phyloP scores from a whole-genome alignment of 2,888 invertebrate genomes.

The Tiliacea aurago region DNA sequence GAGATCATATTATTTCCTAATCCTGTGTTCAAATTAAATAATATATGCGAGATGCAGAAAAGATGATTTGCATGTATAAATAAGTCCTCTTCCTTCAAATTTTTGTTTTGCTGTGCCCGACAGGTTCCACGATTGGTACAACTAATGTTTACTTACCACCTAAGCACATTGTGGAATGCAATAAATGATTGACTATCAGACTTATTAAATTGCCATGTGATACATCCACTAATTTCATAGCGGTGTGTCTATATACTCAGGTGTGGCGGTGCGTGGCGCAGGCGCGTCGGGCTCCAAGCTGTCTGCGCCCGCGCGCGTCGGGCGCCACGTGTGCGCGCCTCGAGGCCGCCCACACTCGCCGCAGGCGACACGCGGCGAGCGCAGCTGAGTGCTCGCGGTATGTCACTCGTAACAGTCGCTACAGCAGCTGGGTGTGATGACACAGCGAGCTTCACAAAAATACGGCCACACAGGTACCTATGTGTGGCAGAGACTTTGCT shows the following conservation, averaged over 20 bases:
- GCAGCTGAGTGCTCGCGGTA: neutral
- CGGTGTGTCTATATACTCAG: neutral
- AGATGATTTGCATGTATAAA: no score
- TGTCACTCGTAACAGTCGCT: neutral
- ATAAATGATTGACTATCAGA: no score
- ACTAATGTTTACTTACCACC: no score
- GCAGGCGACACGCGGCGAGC: conserved; percentile 4
- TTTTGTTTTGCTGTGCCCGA: no score
- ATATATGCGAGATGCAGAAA: neutral
- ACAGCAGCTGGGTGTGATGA: neutral
- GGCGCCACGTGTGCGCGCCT: conserved; percentile 17
- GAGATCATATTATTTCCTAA: neutral
- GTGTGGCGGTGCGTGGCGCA: neutral
- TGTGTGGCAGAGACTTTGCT: no score
- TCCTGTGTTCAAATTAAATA: neutral
- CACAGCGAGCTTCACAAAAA: neutral
- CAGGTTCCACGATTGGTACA: no score
- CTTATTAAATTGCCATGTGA: neutral
- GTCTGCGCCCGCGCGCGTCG: conserved; percentile 58
- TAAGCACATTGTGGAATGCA: no score
- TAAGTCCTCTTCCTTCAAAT: no score
- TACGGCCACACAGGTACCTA: neutral
- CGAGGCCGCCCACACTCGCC: conserved; percentile 6
- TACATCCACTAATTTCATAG: neutral
- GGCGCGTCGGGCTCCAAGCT: conserved; percentile 55